A percentile compares a stretch with the other conserved stretches of the same genome.
Conservation (phyloP, 2,797 vertebrate genomes). For the Pseudotriccus pelzelni region DNA sequence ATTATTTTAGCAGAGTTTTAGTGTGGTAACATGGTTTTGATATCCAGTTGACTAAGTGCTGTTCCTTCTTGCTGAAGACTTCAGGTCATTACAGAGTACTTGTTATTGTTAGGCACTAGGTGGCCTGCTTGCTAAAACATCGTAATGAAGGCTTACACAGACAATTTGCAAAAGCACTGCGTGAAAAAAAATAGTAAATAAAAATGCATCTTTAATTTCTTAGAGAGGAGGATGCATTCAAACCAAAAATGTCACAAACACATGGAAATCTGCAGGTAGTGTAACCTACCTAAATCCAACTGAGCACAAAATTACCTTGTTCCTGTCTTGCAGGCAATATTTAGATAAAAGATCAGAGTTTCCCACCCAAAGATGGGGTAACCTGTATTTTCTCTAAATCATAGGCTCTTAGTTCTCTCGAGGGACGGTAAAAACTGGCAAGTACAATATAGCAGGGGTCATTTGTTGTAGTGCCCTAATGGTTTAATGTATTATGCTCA, state of each 20-base stretch:
- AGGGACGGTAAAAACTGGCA: background rate
- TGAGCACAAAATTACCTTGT: background rate
- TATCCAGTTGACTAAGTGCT: background rate
- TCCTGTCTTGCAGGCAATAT: background rate
- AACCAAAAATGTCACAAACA: background rate
- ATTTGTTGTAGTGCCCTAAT: background rate
- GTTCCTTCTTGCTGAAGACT: background rate
- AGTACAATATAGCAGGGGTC: background rate
- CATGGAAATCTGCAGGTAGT: background rate
- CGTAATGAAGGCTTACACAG: background rate
- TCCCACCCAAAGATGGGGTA: background rate
- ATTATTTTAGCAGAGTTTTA: background rate
- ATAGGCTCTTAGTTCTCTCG: background rate
- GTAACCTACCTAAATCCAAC: background rate
- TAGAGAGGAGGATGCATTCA: background rate
- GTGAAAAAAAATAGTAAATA: background rate
- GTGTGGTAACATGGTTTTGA: background rate
- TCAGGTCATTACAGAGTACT: conserved; percentile 3
- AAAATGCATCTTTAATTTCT: background rate
- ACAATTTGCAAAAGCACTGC: background rate
- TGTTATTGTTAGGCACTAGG: conserved; percentile 60
- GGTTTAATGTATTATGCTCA: background rate
- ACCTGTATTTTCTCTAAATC: background rate
- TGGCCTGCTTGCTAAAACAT: conserved; percentile 67
- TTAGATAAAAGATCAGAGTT: background rate